phyloP scores from a whole-genome alignment of 2,113 vertebrate species.

The Colius striatus region DNA sequence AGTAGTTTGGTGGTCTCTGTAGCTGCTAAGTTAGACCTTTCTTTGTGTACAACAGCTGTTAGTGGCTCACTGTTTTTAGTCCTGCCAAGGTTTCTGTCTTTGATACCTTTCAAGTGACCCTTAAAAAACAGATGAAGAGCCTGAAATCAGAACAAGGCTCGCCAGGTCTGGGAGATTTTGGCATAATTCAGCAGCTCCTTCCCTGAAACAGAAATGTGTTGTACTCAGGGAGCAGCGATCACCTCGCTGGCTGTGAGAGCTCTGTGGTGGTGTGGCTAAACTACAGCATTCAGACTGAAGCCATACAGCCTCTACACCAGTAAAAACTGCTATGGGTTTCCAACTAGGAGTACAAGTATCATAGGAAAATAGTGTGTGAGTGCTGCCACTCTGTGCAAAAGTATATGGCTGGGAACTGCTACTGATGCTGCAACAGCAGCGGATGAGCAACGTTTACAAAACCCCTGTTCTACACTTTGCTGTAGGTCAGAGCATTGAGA shows the following conservation, averaged over 20 bases:
- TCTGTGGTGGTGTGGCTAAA: neutral
- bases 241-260: rapidly evolving
- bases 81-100: neutral
- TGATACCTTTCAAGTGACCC: neutral
- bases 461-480: neutral
- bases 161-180: neutral
- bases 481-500: neutral
- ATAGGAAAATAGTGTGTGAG: neutral
- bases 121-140: neutral
- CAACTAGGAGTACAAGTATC: neutral
- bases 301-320: neutral
- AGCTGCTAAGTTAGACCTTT: neutral
- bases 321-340: neutral
- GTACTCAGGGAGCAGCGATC: neutral
- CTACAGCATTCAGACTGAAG: neutral
- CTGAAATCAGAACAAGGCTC: neutral
- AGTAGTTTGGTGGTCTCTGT: neutral
- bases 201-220: rapidly evolving
- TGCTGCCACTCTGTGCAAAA: neutral
- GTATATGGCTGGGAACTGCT: neutral
- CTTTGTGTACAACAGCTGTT: neutral
- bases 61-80: neutral
- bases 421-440: neutral
- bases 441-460: neutral
- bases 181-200: neutral